Evolutionary conservation across 2,797 vertebrate species (phyloP).

Genomic region (Sebastes vulpes): DNA sequence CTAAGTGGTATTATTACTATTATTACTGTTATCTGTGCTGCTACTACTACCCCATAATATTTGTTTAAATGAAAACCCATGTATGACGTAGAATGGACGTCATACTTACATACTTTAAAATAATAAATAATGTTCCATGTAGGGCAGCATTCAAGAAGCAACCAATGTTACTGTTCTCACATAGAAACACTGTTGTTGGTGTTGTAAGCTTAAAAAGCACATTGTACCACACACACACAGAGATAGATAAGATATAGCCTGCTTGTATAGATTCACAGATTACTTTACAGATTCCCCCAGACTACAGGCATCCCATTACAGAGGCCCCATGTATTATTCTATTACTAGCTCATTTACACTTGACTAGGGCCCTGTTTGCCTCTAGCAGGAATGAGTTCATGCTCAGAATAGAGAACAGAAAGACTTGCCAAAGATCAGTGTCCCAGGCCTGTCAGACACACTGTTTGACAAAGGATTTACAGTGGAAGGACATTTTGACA

Average conservation of each 20-base stretch:
- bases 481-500: not conserved
- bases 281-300: not conserved
- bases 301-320: not conserved
- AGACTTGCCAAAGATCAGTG: not conserved
- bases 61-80: no score
- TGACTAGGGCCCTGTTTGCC: not conserved
- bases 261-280: not conserved
- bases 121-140: no score
- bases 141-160: no score
- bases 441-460: not conserved
- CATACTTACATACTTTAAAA: no score
- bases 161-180: no score
- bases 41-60: no score
- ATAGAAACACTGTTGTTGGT: no score
- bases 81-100: no score
- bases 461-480: not conserved
- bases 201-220: no score
- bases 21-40: no score
- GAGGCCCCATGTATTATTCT: conserved; percentile 5
- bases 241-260: not conserved
- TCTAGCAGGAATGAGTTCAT: not conserved
- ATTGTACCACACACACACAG: not conserved
- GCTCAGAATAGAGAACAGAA: conserved; percentile 5
- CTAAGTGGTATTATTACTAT: no score
- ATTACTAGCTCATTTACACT: conserved; percentile 33